Base-by-base conservation (phyloP, 1,140 invertebrate species). In the Bathynomus jamesi region DNA sequence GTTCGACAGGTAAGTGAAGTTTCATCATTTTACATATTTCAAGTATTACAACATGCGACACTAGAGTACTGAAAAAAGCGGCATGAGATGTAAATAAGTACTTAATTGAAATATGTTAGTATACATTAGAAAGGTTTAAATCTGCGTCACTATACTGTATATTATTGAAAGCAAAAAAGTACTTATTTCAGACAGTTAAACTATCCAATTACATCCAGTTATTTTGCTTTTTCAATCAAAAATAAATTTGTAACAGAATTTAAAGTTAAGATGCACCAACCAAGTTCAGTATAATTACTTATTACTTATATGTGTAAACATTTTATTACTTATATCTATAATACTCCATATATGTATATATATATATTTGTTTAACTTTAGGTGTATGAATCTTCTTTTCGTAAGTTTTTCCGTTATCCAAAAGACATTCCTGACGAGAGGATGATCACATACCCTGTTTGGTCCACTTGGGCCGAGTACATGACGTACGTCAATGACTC, bases 381-480 rank as follows among this genome's bases (percentile, higher is more conserved):
- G 71, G 75, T 76, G 1, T 89, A 92, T 77, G 82, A 87, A 74
- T 81, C 86, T 74, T 87, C 86, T 0, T 81, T 90, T 0, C 78
- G 84, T 8, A 84, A 81, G 1, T 82, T 85, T 69, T 82, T 90
- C 21, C 84, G 84, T 3, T 87, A 86, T 78, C 90, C 91, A 0
- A 82, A 74, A 0, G 86, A 82, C 0, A 82, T 85, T 65, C 93
- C 93, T 0, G 88, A 93, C 77, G 83, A 87, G 67, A 82, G 82
- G 31, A 90, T 95, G 86, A 85, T 94, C 8, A 81, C 80, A 11
- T 83, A 90, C 80, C 93, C 93, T 0, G 89, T 96, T 67, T 97
- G 94, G 93, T 94, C 92, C 0, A 97, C 94, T 0, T 96, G 94
- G 94, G 90, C 89, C 0, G 86, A 88, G 76, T 94, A 89, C 79